Evolutionary conservation across 23 tunicate genomes (phyloP), one percentile per base, ranked within the genome.

Genomic region (Halocynthia aurantium): DNA sequence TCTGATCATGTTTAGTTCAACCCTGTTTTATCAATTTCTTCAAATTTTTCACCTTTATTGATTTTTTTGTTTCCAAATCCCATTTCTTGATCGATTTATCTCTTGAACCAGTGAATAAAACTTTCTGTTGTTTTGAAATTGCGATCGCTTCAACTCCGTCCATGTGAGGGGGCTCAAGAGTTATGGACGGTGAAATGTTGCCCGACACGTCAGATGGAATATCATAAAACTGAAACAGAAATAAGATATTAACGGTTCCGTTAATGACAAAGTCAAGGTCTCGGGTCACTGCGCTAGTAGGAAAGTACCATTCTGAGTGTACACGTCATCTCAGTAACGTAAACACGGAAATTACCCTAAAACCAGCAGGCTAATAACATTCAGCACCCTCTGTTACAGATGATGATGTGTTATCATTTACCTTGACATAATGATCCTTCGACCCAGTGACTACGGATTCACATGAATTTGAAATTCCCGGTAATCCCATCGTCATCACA

Each of bases 21-120:
- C 4, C 44, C 44, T 31, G 44, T 31, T 31, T 4, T 31, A 31
- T 31, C 44, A 31, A 31, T 31, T 31, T 31, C 44, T 58, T 13
- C 4, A 72, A 72, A 72, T 2, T 44, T 21, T 57, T 53, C 82
- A 87, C 93, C 77, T 82, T 87, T 6, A 87, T 55, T 53, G 84
- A 75, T 20, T 78, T 58, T 60, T 83, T 82, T 5, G 82, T 63
- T 12, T 21, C 50, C 75, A 92, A 62, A 69, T 92, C 85, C 98
- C 98, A 92, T 61, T 92, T 92, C 53, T 86, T 86, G 57, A 92
- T 92, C 17, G 98, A 92, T 70, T 92, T 92, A 70, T 92, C 98
- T 66, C 98, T 63, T 6, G 98, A 92, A 12, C 85, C 81, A 22
- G 98, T 82, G 65, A 92, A 92, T 12, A 92, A 75, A 10, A 81